Evolutionary conservation across 2,888 invertebrate species (phyloP), one percentile per base, ranked within the genome.

Genomic region (Strigamia crassipes): DNA sequence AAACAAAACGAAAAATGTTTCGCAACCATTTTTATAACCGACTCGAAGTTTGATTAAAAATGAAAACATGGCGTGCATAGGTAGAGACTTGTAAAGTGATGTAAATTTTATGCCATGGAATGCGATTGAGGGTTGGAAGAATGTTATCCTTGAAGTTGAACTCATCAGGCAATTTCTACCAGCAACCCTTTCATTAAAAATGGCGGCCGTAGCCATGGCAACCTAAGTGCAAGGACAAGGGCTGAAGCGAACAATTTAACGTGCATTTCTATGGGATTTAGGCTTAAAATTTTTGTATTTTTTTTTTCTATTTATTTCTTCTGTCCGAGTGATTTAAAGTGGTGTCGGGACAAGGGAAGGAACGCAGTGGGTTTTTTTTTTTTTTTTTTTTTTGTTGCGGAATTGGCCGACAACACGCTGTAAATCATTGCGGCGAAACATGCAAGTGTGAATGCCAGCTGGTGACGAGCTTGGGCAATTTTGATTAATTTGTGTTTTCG

Each of bases 131-230:
- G 46, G 46, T n/a, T 46, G 46, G 46, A 66, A 66, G 61, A 66
- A 66, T 66, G 61, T 66, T 66, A 66, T 66, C 61, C 61, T 66
- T 66, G 61, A 66, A 66, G 61, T 66, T 66, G 61, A 66, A 66
- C 61, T 66, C 61, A 66, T 66, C 61, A 66, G 61, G 61, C 61
- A 23, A 66, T 21, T 66, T 66, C 18, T 66, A 23, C 23, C 4
- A 21, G 21, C 61, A 66, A 66, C 61, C 61, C 61, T 66, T 66
- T 66, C 9, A 66, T 66, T 66, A 66, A 66, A 66, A 1, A 66
- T 66, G 61, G 61, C 61, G 18, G 61, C 23, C 23, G 12, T 66
- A 23, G 23, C 61, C 61, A 23, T 66, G 23, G 61, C 0, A 66
- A 66, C 61, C 23, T 21, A 0, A 23, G 61, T 66, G 61, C 61